Conservation (phyloP, 2,797 vertebrate species). For the Aratinga solstitialis region DNA sequence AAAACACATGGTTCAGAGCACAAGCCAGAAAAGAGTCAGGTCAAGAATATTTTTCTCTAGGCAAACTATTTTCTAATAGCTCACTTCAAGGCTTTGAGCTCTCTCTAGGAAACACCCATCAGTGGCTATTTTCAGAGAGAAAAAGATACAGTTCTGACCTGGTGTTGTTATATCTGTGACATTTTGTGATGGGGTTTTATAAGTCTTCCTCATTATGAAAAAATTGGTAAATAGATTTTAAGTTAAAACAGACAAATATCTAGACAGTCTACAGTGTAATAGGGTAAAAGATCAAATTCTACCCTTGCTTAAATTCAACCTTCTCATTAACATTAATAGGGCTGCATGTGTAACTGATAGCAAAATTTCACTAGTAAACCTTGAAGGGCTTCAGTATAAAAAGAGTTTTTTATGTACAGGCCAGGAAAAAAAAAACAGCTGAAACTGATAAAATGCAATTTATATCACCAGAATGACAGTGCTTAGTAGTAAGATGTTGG, state of each 20-base stretch:
- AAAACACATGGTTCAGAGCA: neutral
- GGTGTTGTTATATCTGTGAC: neutral
- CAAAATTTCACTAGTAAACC: conserved; percentile 46
- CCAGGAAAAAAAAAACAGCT: conserved; percentile 29
- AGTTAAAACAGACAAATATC: conserved; percentile 48
- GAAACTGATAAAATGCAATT: conserved; percentile 65
- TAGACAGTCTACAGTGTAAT: neutral
- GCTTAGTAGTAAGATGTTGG: conserved; percentile 26
- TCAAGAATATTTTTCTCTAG: neutral
- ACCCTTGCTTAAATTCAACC: conserved; percentile 10
- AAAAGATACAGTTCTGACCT: neutral
- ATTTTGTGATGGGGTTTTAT: neutral
- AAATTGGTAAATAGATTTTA: conserved; percentile 20
- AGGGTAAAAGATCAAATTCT: conserved; percentile 43
- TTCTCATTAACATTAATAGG: conserved; percentile 54
- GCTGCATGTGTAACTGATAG: conserved; percentile 39
- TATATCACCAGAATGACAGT: conserved; percentile 33
- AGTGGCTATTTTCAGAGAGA: neutral
- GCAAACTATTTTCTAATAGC: neutral
- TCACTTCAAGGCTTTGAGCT: neutral
- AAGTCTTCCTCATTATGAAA: neutral
- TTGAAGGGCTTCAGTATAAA: conserved; percentile 29
- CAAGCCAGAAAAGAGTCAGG: neutral
- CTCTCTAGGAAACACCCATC: neutral
- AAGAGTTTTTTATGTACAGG: conserved; percentile 7